Percentiles rank a stretch among this genome's conserved stretches.
Evolutionary conservation across 2,797 vertebrate species (phyloP).

Genomic region (Microctenopoma stevenorrisi): DNA sequence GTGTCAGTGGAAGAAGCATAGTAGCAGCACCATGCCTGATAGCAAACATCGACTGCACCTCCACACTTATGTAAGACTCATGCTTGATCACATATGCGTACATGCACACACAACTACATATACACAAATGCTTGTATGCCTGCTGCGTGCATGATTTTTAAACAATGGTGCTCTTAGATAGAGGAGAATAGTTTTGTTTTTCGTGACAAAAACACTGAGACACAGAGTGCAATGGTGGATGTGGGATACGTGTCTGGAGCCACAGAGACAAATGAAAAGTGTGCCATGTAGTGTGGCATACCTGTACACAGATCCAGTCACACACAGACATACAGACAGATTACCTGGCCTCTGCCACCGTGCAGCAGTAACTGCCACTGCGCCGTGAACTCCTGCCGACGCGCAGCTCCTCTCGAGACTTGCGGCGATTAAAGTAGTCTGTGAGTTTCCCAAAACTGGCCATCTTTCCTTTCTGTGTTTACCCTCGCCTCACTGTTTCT

Average conservation of each 20-base stretch:
- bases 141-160: background rate
- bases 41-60: conserved; percentile 49
- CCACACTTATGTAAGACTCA: conserved; percentile 68
- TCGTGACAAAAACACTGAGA: background rate
- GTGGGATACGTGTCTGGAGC: conserved; percentile 14
- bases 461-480: conserved; percentile 75
- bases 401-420: conserved; percentile 90
- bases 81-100: conserved; percentile 24
- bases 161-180: background rate
- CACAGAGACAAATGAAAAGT: background rate
- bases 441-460: conserved; percentile 94
- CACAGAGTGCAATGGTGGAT: background rate
- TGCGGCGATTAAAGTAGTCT: conserved; percentile 92
- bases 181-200: background rate
- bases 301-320: conserved; percentile 31
- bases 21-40: conserved; percentile 48
- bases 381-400: conserved; percentile 83
- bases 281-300: conserved; percentile 16
- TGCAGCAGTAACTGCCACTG: conserved; percentile 92
- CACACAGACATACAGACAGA: conserved; percentile 32
- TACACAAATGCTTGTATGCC: conserved; percentile 30
- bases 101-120: background rate
- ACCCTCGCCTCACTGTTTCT: conserved; percentile 29
- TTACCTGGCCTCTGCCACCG: conserved; percentile 92
- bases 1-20: conserved; percentile 58